Evolutionary conservation across 2,888 invertebrate species (phyloP), one percentile per base, ranked within the genome.

Genomic region (Apocheima hispidaria): DNA sequence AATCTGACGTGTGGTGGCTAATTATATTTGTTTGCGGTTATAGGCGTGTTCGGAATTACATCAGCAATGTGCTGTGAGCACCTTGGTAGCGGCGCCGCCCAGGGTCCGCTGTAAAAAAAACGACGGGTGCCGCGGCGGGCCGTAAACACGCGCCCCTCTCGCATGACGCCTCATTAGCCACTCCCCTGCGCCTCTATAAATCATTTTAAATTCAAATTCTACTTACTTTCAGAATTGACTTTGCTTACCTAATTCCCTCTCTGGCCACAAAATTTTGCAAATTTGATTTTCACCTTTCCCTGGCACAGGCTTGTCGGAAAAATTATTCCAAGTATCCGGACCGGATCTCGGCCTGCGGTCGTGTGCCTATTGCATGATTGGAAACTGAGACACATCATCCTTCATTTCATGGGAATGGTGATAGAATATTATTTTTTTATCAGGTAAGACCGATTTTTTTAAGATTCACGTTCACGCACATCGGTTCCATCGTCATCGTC

Each of bases 191-290:
- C 87, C 80, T 88, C 87, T 87, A 92, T 92, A 92, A 92, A 92
- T 92, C 91, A 92, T 92, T 92, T 91, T 87, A 92, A 92, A 92
- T 92, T 92, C 89, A 90, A 92, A 92, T 92, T 90, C 82, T 89
- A 90, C 90, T 89, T 90, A 89, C 88, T 87, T 88, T 88, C 79
- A 86, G 86, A 89, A 91, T 92, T 88, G 87, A 89, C 89, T 92
- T 90, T 88, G 86, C 87, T 85, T 86, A 86, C 88, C 84, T 90
- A 89, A 91, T 90, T 89, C 87, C 83, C 81, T 83, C 83, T 77
- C 82, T 81, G 81, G 78, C 87, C 88, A 84, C 89, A 83, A 86
- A 88, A 83, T 88, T 87, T 86, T 81, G 83, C 85, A 91, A 91
- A 91, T 91, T 90, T 83, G 86, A 90, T 91, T 92, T 54, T 86